These are phyloP conservation scores for Protobothrops mucrosquamatus DNA, from an alignment of 2,113 vertebrate genomes.

Conservation along the genomic window DNA sequence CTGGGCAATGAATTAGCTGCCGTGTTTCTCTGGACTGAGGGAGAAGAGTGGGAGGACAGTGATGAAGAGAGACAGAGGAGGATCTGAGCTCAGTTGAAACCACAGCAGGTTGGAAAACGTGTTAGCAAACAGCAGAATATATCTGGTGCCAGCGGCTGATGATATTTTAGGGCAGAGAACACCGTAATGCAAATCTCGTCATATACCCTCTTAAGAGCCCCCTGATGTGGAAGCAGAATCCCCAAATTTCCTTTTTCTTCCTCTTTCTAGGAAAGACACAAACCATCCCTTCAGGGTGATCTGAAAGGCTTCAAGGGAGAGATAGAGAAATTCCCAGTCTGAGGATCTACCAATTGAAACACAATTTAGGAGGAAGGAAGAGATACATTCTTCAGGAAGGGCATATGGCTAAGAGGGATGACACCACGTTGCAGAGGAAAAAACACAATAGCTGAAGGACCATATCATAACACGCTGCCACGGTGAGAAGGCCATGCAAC, in stretches of 20 bases:
- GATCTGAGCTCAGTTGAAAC: neutral
- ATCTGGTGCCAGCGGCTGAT: neutral
- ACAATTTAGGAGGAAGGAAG: neutral
- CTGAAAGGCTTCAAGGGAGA: neutral
- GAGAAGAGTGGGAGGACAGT: neutral
- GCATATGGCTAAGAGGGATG: too few species aligned
- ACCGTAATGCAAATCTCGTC: neutral
- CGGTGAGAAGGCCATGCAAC: neutral
- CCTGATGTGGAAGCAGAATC: neutral
- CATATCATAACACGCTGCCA: neutral
- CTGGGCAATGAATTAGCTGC: neutral
- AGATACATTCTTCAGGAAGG: neutral
- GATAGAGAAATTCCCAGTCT: neutral
- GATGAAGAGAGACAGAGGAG: neutral
- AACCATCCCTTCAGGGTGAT: neutral
- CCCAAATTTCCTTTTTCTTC: neutral
- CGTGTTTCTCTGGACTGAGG: neutral
- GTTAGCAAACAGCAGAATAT: neutral
- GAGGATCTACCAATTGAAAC: neutral
- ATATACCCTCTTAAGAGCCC: conserved; percentile 7
- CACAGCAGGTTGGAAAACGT: neutral
- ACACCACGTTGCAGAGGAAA: too few species aligned
- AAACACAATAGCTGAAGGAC: neutral
- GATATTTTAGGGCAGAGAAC: neutral
- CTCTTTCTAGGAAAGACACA: neutral